These are phyloP conservation scores for Scrobipalpa atriplicella DNA, from an alignment of 2,888 invertebrate genomes.

Conservation along the genomic window DNA sequence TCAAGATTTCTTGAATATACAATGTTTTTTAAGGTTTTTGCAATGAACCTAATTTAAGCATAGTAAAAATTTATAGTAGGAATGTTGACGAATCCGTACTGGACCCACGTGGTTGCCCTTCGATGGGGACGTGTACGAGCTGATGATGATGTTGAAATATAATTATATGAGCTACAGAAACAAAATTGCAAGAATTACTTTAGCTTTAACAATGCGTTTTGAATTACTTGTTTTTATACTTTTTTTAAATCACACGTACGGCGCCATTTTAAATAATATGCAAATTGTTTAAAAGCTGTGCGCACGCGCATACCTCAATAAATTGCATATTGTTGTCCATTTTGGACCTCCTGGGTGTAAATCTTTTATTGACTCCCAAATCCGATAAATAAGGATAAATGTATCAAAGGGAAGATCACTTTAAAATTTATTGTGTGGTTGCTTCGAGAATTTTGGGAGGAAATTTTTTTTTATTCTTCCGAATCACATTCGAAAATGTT, in stretches of 20 bases:
- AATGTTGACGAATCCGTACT: too few species aligned
- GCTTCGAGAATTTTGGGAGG: not conserved
- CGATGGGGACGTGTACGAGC: too few species aligned
- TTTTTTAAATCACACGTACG: slow-evolving; percentile 9
- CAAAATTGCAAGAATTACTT: too few species aligned
- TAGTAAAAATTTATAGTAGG: too few species aligned
- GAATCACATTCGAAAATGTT: not conserved
- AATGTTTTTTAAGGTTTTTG: not conserved
- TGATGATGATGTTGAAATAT: too few species aligned
- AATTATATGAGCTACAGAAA: too few species aligned
- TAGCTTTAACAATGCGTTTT: too few species aligned
- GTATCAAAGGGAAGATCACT: slow-evolving; percentile 10
- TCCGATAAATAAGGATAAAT: slow-evolving; percentile 21
- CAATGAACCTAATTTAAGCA: not conserved
- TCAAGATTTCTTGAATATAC: not conserved
- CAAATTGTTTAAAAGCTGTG: slow-evolving; percentile 30
- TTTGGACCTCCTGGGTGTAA: slow-evolving; percentile 17
- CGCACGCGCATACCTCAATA: slow-evolving; percentile 26
- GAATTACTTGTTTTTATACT: not conserved
- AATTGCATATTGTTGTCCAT: slow-evolving; percentile 29
- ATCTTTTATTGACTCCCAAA: slow-evolving; percentile 17
- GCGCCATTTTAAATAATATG: slow-evolving; percentile 29
- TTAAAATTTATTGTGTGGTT: not conserved
- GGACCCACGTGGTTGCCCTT: too few species aligned
- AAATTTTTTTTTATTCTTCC: not conserved